These are phyloP conservation scores for Bursaphelenchus okinawaensis DNA, from an alignment of 2,888 invertebrate species.

Conservation along the genomic window DNA sequence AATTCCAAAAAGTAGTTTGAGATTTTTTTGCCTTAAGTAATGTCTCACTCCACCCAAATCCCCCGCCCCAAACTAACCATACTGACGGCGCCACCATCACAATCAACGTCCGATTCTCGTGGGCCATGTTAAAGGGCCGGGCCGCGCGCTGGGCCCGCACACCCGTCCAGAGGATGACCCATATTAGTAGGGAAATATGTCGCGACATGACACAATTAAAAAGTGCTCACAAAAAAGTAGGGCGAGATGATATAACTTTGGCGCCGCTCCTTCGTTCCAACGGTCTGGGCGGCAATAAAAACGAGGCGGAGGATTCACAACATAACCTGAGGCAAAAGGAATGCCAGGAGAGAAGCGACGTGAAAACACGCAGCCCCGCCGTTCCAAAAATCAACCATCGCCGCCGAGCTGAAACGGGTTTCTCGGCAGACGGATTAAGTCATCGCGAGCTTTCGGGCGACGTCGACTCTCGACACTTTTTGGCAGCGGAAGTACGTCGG, in stretches of 20 bases:
- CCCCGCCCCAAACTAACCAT: slow-evolving; percentile 33
- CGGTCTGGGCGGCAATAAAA: not conserved
- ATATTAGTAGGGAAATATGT: not conserved
- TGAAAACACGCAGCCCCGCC: not conserved
- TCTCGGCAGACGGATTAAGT: not conserved
- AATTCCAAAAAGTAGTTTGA: no score
- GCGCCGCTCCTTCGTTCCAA: not conserved
- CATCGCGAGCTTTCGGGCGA: not conserved
- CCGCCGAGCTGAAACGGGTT: not conserved
- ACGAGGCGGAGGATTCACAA: not conserved
- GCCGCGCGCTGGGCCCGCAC: not conserved
- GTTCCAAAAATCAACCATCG: not conserved
- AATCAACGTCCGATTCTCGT: slow-evolving; percentile 35
- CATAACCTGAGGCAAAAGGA: no score
- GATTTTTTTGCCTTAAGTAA: no score
- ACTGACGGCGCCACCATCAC: slow-evolving; percentile 42
- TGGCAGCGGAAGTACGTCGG: no score
- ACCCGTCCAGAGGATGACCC: not conserved
- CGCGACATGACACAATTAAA: not conserved
- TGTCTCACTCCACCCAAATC: no score
- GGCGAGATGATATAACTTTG: not conserved
- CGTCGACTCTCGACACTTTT: no score
- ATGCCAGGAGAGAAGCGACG: no score
- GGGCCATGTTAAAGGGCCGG: slow-evolving; percentile 24
- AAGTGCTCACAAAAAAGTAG: not conserved